A percentile compares a stretch with the other conserved stretches of the same genome.
These are phyloP conservation scores for Stigmatopora argus DNA, from an alignment of 2,113 vertebrate genomes.

Conservation along the genomic window DNA sequence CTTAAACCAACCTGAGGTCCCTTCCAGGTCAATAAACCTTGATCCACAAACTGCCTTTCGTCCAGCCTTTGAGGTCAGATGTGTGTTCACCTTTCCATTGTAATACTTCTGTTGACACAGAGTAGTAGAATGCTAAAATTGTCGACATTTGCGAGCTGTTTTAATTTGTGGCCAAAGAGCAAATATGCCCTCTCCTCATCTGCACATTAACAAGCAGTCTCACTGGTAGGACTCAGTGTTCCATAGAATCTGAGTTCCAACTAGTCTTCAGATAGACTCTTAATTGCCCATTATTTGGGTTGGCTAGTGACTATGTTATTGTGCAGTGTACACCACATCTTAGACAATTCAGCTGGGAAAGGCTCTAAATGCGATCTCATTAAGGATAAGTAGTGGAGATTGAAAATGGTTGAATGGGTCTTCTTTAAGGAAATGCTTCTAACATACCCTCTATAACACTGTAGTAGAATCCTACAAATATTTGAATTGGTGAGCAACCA, in stretches of 20 bases:
- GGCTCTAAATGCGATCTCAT: not conserved
- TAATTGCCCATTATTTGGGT: not conserved
- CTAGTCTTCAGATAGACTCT: not conserved
- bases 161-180: not conserved
- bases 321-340: not conserved
- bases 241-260: not conserved
- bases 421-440: not conserved
- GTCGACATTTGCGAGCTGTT: not conserved
- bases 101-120: not conserved
- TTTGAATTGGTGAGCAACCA: constrained; percentile 40
- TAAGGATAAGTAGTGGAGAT: not conserved
- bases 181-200: not conserved
- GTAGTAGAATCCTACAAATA: constrained; percentile 29
- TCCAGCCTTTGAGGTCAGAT: too few relatives aligned
- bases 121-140: not conserved
- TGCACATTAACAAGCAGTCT: not conserved
- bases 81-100: too few relatives aligned
- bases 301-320: not conserved
- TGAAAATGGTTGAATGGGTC: not conserved
- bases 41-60: too few relatives aligned
- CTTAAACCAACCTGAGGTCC: too few relatives aligned
- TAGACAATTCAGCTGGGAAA: not conserved
- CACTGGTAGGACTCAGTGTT: not conserved
- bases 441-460: not conserved
- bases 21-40: too few relatives aligned